Conservation (phyloP, 2,888 invertebrate genomes). For the Limnephilus rhombicus region DNA sequence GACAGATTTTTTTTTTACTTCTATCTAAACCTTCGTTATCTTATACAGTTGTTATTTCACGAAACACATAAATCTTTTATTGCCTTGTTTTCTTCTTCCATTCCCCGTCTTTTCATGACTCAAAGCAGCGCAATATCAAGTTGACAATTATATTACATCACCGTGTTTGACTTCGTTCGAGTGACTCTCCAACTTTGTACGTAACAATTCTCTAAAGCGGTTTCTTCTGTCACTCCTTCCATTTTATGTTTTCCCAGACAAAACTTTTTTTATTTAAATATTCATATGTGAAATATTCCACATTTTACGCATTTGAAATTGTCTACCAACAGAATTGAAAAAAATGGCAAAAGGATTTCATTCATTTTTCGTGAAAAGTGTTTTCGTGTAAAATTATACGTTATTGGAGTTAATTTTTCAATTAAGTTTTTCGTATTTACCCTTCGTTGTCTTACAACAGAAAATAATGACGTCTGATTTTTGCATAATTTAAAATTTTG, state of each 20-base stretch:
- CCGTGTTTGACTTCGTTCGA: not conserved
- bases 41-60: not conserved
- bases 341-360: not conserved
- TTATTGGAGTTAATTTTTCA: not conserved
- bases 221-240: not conserved
- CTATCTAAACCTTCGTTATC: not conserved
- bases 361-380: not conserved
- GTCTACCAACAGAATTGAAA: not conserved
- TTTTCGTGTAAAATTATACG: not conserved
- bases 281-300: not conserved
- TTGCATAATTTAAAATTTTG: too few relatives aligned
- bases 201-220: conserved; percentile 7
- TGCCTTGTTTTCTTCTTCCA: not conserved
- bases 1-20: not conserved
- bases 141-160: conserved; percentile 16
- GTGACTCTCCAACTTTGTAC: not conserved
- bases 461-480: too few relatives aligned
- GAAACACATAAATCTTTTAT: not conserved
- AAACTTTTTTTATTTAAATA: not conserved
- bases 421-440: not conserved
- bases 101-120: not conserved
- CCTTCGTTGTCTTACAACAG: not conserved
- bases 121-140: not conserved
- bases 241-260: not conserved
- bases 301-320: not conserved